phyloP scores from a whole-genome alignment of 2,888 invertebrate genomes.

The Sarcophaga rosellei region DNA sequence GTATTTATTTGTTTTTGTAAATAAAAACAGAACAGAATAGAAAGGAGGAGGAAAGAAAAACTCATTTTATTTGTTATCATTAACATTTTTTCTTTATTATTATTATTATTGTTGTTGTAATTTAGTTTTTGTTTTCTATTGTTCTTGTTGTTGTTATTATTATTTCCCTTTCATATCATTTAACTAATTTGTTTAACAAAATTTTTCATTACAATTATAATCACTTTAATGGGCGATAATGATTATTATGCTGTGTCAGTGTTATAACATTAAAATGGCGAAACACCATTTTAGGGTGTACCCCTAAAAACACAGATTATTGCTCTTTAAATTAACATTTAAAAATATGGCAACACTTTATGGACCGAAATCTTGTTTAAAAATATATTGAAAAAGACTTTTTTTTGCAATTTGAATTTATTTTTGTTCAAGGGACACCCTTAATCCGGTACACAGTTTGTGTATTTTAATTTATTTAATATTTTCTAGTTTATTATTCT shows the following conservation, averaged over 20 bases:
- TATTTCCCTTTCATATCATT: constrained; percentile 19
- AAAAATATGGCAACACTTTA: no score
- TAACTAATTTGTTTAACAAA: constrained; percentile 43
- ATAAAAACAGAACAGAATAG: not conserved
- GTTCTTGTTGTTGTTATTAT: not conserved
- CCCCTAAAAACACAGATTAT: not conserved
- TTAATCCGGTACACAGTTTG: not conserved
- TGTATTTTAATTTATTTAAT: not conserved
- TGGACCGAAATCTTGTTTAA: no score
- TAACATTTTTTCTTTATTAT: not conserved
- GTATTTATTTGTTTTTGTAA: no score
- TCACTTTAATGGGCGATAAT: constrained; percentile 53
- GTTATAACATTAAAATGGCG: not conserved
- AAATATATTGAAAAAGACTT: no score
- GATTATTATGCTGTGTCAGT: constrained; percentile 7
- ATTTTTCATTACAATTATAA: constrained; percentile 44
- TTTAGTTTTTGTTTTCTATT: not conserved
- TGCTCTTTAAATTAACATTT: no score
- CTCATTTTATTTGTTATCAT: constrained; percentile 44
- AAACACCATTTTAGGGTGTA: not conserved
- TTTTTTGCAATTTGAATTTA: no score
- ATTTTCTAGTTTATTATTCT: not conserved
- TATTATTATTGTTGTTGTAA: constrained; percentile 39
- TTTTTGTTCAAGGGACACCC: not conserved
- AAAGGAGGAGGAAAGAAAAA: not conserved